These are phyloP conservation scores for Nesoenas mayeri DNA, from an alignment of 2,113 vertebrate genomes.

Conservation along the genomic window DNA sequence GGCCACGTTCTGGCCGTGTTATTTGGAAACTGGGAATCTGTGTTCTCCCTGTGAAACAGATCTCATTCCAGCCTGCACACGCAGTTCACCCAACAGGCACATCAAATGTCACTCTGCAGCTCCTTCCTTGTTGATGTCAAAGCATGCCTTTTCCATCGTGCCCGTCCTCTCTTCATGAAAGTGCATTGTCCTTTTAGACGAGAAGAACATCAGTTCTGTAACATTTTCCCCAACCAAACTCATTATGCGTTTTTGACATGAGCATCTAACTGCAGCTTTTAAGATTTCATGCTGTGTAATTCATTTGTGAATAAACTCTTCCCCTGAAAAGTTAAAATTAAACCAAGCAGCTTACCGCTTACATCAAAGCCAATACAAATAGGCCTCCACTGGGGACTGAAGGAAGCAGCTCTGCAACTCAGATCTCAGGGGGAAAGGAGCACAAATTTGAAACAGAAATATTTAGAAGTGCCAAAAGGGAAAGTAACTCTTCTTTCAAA, in stretches of 20 bases:
- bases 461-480: conserved; percentile 36
- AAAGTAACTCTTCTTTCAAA: conserved; percentile 18
- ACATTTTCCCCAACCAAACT: not conserved
- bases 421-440: conserved; percentile 1
- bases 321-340: conserved; percentile 28
- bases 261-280: not conserved
- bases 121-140: rapidly evolving
- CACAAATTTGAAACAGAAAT: not conserved
- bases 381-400: not conserved
- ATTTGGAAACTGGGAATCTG: not conserved
- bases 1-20: rapidly evolving
- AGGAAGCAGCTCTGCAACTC: not conserved
- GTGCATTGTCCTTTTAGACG: not conserved
- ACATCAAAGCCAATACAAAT: conserved; percentile 52
- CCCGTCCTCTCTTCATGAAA: not conserved
- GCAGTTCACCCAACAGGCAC: not conserved
- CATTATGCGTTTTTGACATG: not conserved
- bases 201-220: not conserved
- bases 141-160: not conserved
- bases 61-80: not conserved
- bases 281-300: conserved; percentile 14
- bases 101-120: too few relatives aligned
- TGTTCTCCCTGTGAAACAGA: not conserved
- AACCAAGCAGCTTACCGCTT: conserved; percentile 10
- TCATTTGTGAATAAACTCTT: conserved; percentile 13